Evolutionary conservation across 2,113 vertebrate species (phyloP).

Genomic region (Camelus dromedarius): DNA sequence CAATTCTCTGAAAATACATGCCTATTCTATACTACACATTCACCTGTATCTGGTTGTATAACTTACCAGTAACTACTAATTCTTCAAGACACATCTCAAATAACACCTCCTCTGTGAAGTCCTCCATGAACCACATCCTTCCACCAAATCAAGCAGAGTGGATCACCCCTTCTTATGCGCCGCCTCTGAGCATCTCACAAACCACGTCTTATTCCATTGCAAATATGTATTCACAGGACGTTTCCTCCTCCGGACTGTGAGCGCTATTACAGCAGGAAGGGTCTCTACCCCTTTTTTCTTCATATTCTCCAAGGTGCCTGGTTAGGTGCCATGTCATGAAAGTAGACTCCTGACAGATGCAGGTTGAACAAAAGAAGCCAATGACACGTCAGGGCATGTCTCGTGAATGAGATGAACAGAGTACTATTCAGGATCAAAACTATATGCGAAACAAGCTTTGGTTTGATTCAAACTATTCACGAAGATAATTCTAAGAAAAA

Average conservation of each 20-base stretch:
- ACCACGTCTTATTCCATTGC: accelerated
- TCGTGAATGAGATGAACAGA: neutral
- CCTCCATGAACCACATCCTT: neutral
- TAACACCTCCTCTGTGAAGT: neutral
- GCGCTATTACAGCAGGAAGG: neutral
- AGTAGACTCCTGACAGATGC: neutral
- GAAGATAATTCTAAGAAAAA: neutral
- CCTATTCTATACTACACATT: neutral
- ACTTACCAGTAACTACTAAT: neutral
- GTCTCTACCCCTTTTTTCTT: neutral
- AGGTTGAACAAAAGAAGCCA: neutral
- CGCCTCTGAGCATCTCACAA: neutral
- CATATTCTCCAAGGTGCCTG: neutral
- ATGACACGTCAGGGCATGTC: neutral
- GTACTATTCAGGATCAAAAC: neutral
- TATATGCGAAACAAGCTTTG: neutral
- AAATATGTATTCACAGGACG: too few relatives aligned
- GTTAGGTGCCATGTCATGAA: neutral
- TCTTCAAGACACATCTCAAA: neutral
- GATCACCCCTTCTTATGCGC: neutral
- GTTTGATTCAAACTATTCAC: neutral
- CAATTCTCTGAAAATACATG: neutral
- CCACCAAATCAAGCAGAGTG: neutral
- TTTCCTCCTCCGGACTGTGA: neutral
- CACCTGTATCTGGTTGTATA: neutral